Evolutionary conservation across 2,888 invertebrate species (phyloP), one percentile per base, ranked within the genome.

Genomic region (Leptinotarsa haldemani): DNA sequence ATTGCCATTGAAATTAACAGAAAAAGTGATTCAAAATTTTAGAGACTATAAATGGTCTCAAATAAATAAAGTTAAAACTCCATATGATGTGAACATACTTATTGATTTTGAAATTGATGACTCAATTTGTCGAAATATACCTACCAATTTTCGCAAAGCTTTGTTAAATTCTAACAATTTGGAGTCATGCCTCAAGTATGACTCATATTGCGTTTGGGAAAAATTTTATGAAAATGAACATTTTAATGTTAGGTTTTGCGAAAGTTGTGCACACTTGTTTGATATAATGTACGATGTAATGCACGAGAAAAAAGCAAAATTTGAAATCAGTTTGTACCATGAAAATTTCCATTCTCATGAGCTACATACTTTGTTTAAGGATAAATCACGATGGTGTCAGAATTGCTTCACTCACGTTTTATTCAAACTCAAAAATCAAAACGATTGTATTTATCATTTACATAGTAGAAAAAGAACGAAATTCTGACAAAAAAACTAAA

Each of bases 191-290:
- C 48, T 48, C 48, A 48, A 65, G 18, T n/a, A 65, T 18, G 40
- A 65, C 46, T 16, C 13, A 40, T 65, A 65, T 65, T 65, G 65
- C 65, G 40, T 65, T 18, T 65, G 65, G 65, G 15, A 47, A 16
- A 46, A 16, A 16, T 65, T 18, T 46, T 65, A 65, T 46, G 47
- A 20, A 65, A 46, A 47, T 65, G 40, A 40, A 13, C 40, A 30
- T 16, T 65, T 25, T 40, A 65, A 65, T 46, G 13, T 65, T 18
- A 46, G 16, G 18, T 18, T 65, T 40, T 65, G 65, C 46, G n/a
- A 65, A 2, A 25, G 12, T 25, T 65, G 65, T 65, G 48, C 30
- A 30, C 1, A 30, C 7, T 30, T 30, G 30, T 48, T 48, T 48
- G 48, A 48, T 48, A 16, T 48, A 16, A 48, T 48, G 48, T 48